Conservation (phyloP, 2,888 invertebrate species). For the Monochamus alternatus region DNA sequence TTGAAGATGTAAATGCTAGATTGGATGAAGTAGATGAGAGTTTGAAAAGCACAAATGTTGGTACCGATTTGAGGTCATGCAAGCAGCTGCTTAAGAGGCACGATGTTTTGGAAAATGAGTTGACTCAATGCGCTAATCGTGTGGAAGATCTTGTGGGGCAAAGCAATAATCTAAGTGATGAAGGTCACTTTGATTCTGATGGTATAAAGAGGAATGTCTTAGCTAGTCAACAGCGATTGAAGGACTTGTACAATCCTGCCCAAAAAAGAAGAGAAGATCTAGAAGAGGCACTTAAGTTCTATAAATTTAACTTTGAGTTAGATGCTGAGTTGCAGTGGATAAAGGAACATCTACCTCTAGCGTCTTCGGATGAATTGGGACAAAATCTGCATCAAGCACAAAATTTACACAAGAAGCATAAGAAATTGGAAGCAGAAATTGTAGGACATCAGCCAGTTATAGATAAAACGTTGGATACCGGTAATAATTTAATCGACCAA, state of each 20-base stretch:
- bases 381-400: constrained; percentile 94
- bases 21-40: constrained; percentile 88
- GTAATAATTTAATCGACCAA: constrained; percentile 81
- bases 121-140: constrained; percentile 87
- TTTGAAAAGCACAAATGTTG: constrained; percentile 87
- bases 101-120: constrained; percentile 89
- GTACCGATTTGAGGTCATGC: constrained; percentile 90
- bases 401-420: constrained; percentile 93
- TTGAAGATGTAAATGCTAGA: constrained; percentile 92
- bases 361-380: constrained; percentile 83
- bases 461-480: constrained; percentile 87
- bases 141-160: constrained; percentile 84
- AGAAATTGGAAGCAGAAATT: constrained; percentile 93
- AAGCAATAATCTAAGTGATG: constrained; percentile 92
- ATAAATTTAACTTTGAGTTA: constrained; percentile 95
- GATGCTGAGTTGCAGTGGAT: constrained; percentile 97
- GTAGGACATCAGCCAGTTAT: constrained; percentile 89
- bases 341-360: constrained; percentile 88
- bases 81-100: constrained; percentile 93
- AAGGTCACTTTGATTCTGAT: constrained; percentile 95
- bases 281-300: constrained; percentile 88
- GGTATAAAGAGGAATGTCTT: constrained; percentile 87
- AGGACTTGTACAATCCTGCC: constrained; percentile 82
- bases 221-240: constrained; percentile 81
- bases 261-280: constrained; percentile 82